Percentiles rank a stretch among this genome's conserved stretches.
Conservation (phyloP, 2,797 vertebrate species). For the Antrozous pallidus region DNA sequence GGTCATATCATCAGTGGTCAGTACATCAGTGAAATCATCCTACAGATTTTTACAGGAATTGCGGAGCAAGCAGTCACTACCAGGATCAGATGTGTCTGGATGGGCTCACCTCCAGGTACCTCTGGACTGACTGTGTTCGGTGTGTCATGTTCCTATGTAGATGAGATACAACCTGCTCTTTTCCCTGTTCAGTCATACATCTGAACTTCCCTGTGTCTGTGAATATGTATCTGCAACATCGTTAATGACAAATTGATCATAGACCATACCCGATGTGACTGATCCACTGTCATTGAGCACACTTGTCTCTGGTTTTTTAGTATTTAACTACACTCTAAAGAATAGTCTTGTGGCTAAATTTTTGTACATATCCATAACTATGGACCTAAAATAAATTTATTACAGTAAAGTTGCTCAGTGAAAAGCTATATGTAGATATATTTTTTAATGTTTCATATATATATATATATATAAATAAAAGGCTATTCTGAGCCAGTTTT, state of each 20-base stretch:
- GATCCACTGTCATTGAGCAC: too few species aligned
- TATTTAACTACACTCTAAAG: background rate
- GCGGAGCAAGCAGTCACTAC: too few species aligned
- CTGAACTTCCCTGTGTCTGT: background rate
- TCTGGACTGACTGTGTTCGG: background rate
- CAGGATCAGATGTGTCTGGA: conserved; percentile 95
- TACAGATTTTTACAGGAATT: too few species aligned
- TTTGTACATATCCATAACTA: background rate
- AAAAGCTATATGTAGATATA: background rate
- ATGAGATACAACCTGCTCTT: background rate
- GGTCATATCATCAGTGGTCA: too few species aligned
- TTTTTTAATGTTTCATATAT: background rate
- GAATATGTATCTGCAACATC: background rate
- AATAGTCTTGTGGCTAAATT: background rate
- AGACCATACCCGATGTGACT: background rate
- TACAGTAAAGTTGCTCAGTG: background rate
- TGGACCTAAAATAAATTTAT: background rate
- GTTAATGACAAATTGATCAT: background rate
- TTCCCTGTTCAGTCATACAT: background rate
- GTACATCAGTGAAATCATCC: too few species aligned
- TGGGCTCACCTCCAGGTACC: conserved; percentile 94
- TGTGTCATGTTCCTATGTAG: background rate
- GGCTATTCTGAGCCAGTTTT: background rate
- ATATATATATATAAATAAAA: too few species aligned
- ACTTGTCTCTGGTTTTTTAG: background rate